phyloP scores from a whole-genome alignment of 2,797 vertebrate genomes.

The Arremon brunneinucha region DNA sequence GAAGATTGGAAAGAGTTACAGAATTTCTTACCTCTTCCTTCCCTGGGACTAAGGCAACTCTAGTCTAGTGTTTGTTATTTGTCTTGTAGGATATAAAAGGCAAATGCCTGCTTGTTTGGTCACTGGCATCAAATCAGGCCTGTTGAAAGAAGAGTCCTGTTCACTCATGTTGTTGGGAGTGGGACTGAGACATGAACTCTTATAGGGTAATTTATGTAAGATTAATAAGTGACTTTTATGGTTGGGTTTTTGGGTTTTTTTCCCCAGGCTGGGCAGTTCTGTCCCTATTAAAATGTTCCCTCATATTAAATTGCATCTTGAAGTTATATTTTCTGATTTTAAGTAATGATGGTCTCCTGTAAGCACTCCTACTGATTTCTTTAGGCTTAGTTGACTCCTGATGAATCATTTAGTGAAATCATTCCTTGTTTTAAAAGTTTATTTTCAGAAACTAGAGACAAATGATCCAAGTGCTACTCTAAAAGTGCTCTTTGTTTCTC shows the following conservation, averaged over 20 bases:
- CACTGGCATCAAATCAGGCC: not conserved
- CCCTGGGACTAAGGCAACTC: constrained; percentile 12
- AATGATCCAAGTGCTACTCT: not conserved
- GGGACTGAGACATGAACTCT: not conserved
- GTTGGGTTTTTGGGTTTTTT: not conserved
- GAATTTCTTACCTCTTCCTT: constrained; percentile 45
- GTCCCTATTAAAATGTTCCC: not conserved
- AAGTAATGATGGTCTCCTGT: not conserved
- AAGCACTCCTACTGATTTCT: not conserved
- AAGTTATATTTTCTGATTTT: not conserved
- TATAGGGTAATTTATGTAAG: not conserved
- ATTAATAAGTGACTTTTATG: not conserved
- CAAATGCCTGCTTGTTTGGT: not conserved
- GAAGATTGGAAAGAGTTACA: not conserved
- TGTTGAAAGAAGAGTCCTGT: not conserved
- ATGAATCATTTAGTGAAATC: constrained; percentile 24
- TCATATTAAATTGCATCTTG: not conserved
- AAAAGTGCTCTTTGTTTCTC: not conserved
- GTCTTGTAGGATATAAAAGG: constrained; percentile 1
- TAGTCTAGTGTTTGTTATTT: not conserved
- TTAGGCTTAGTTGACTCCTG: not conserved
- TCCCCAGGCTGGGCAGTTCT: not conserved
- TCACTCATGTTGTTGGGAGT: not conserved
- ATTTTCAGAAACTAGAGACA: constrained; percentile 6
- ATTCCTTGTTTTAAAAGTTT: constrained; percentile 31